Base-by-base conservation (phyloP, 2,888 invertebrate species). In the Melanostoma scalare region DNA sequence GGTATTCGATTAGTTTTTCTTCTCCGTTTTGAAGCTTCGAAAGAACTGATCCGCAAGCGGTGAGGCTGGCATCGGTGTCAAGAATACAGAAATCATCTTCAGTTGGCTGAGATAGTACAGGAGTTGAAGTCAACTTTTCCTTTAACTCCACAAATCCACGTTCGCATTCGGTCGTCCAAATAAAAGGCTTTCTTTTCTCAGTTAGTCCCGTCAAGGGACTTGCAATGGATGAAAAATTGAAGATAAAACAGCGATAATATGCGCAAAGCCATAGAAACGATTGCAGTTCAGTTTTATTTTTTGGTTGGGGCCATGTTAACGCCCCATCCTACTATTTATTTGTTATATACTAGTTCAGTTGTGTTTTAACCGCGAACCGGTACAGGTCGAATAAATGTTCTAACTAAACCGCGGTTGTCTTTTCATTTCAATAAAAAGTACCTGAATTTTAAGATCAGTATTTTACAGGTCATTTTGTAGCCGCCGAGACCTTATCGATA, bases 1-100 rank as follows among this genome's bases (percentile, higher is more conserved):
- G 76, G 63, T 84, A 86, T n/a, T 71, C 78, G n/a, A 86, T 71
- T 1, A 60, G 52, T n/a, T 71, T 60, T 20, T 50, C 71, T 9
- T 60, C 50, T 6, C 50, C 35, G 5, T 58, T 31, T n/a, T 69
- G 38, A 2, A 44, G 4, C 6, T 58, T 38, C 1, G 56, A 58
- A 3, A 69, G 48, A 6, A 48, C 38, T 1, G 53, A 44, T 5
- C 53, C 44, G 35, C 67, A 55, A 0, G 67, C 53, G 3, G 20
- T 8, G 4, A 42, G 52, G 20, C 67, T 67, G 33, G 67, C 67
- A 20, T 67, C 53, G 1, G 55, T 68, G 36, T 55, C 44, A 2
- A 56, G 8, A 30, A 56, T 9, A 4, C 46, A 68, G 3, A 6
- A 30, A 10, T 55, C 55, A 10, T 3, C 31, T 40, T 56, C 56